Evolutionary conservation across 2,888 invertebrate genomes (phyloP).

Genomic region (Pseudococcus viburni): DNA sequence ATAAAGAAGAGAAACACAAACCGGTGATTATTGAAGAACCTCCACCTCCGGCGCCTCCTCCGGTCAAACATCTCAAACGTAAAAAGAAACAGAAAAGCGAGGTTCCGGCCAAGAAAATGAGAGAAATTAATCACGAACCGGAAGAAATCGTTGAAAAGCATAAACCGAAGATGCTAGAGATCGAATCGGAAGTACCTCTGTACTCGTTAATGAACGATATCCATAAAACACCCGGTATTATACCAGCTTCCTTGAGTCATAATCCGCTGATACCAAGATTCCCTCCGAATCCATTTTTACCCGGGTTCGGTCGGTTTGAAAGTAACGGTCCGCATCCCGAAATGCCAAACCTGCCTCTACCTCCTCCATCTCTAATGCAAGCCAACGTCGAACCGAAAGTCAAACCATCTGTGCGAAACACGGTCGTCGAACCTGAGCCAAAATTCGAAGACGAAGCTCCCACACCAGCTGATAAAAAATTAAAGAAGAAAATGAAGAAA

Average conservation of each 20-base stretch:
- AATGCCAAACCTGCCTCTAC: conserved; percentile 72
- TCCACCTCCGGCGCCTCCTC: neutral
- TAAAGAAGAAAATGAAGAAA: conserved; percentile 75
- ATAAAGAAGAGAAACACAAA: conserved; percentile 60
- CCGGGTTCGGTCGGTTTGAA: conserved; percentile 68
- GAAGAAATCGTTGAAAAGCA: conserved; percentile 40
- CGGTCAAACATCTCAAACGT: conserved; percentile 53
- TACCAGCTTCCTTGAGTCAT: too few relatives aligned
- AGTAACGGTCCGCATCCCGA: conserved; percentile 75
- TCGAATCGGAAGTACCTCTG: conserved; percentile 31
- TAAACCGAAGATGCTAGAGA: conserved; percentile 20
- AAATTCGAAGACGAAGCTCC: neutral
- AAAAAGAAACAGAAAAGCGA: conserved; percentile 59
- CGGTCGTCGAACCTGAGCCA: conserved; percentile 2
- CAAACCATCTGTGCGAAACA: neutral
- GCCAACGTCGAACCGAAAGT: conserved; percentile 74
- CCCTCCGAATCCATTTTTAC: conserved; percentile 61
- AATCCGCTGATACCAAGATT: conserved; percentile 67
- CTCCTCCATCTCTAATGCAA: conserved; percentile 76
- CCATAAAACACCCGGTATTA: conserved; percentile 53
- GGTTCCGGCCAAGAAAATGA: conserved; percentile 55
- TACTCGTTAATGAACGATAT: conserved; percentile 57
- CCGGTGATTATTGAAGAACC: neutral
- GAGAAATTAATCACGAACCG: conserved; percentile 52
- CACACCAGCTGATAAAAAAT: conserved; percentile 68